A percentile compares a stretch with the other conserved stretches of the same genome.
Conservation (phyloP, 2,113 vertebrate species). For the Colaptes auratus region DNA sequence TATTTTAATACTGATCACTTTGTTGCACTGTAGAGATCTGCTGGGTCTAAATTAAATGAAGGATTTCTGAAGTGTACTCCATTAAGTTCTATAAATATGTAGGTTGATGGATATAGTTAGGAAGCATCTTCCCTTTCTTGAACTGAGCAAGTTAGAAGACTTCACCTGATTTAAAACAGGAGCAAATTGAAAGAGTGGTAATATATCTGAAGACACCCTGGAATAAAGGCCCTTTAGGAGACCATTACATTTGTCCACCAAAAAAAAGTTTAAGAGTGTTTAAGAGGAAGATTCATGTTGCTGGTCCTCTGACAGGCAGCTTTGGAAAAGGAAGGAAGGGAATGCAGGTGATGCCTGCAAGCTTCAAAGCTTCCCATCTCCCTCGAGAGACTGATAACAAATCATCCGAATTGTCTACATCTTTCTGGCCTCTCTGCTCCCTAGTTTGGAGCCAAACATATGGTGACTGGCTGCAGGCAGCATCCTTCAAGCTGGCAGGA, state of each 20-base stretch:
- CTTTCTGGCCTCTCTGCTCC: constrained; percentile 25
- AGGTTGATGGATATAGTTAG: background rate
- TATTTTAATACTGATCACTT: background rate
- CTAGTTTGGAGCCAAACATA: constrained; percentile 60
- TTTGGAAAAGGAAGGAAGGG: background rate
- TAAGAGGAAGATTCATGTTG: background rate
- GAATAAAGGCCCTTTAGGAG: background rate
- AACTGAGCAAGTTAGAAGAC: background rate
- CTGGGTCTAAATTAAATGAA: background rate
- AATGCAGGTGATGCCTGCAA: background rate
- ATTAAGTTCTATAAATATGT: accelerated
- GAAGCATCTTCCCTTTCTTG: background rate
- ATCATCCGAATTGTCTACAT: constrained; percentile 9
- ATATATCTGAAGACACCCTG: background rate
- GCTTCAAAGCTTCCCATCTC: background rate
- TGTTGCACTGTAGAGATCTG: background rate
- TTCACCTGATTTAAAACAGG: background rate
- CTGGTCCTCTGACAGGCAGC: accelerated
- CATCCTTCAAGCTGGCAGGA: constrained; percentile 53
- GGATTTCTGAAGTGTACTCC: background rate
- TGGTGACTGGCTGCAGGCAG: constrained; percentile 46
- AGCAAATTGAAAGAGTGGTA: background rate
- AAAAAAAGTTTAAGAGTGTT: background rate
- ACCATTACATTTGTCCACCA: background rate
- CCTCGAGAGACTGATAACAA: background rate